These are phyloP conservation scores for Aphidius colemani DNA, from an alignment of 2,888 invertebrate genomes.

Conservation along the genomic window DNA sequence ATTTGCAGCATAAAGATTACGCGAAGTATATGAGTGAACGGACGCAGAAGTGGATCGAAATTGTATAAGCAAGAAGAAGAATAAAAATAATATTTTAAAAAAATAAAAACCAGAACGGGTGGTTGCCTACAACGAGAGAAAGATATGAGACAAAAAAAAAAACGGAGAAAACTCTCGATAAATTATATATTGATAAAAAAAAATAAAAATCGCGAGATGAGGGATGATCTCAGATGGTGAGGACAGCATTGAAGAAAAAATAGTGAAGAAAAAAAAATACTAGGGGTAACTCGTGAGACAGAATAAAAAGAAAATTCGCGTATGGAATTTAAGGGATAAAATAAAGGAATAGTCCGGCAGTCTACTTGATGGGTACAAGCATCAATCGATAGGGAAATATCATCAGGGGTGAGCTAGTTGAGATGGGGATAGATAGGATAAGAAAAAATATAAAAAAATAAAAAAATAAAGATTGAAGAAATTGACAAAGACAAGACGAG, in stretches of 20 bases:
- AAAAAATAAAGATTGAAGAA: slow-evolving; percentile 28
- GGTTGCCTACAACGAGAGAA: slow-evolving; percentile 22
- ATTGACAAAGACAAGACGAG: slow-evolving; percentile 27
- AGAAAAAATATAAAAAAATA: slow-evolving; percentile 32
- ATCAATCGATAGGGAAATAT: slow-evolving; percentile 60
- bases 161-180: neutral
- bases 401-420: slow-evolving; percentile 47
- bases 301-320: neutral
- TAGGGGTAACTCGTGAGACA: slow-evolving; percentile 24
- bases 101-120: slow-evolving; percentile 5
- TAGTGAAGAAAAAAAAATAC: slow-evolving; percentile 12
- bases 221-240: slow-evolving; percentile 27
- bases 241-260: slow-evolving; percentile 19
- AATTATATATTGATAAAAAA: slow-evolving; percentile 22
- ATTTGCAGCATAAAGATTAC: slow-evolving; percentile 6
- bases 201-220: slow-evolving; percentile 24
- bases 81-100: slow-evolving; percentile 13
- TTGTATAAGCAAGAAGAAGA: slow-evolving; percentile 9
- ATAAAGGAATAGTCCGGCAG: slow-evolving; percentile 30
- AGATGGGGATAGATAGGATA: slow-evolving; percentile 32
- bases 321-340: slow-evolving; percentile 28
- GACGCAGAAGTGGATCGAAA: slow-evolving; percentile 9
- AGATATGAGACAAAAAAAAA: slow-evolving; percentile 32
- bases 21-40: slow-evolving; percentile 4
- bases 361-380: slow-evolving; percentile 40